Conservation (phyloP, 2,113 vertebrate species). For the Nipponia nippon region DNA sequence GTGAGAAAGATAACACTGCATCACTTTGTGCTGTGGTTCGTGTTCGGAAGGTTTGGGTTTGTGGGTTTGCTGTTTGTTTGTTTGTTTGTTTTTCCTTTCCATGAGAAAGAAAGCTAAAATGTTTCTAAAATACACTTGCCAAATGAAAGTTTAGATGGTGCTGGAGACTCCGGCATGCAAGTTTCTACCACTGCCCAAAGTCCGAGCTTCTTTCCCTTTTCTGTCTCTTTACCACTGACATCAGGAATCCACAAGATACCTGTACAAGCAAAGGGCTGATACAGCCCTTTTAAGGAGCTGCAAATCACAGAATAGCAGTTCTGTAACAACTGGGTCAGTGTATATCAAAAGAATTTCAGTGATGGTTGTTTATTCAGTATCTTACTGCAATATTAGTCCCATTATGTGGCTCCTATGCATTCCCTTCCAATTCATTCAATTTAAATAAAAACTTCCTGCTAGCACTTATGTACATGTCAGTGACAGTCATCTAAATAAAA, state of each 20-base stretch:
- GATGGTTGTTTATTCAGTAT: not conserved
- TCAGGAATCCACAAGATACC: not conserved
- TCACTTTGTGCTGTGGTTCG: not conserved
- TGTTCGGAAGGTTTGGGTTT: not conserved
- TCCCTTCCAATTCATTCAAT: not conserved
- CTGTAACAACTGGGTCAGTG: not conserved
- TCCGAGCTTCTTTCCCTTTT: not conserved
- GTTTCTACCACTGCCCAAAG: not conserved
- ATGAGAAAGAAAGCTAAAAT: not conserved
- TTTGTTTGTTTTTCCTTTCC: not conserved
- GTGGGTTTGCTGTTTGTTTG: not conserved
- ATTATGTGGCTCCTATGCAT: not conserved
- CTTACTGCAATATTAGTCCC: not conserved
- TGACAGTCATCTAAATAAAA: slow-evolving; percentile 37
- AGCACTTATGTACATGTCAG: not conserved
- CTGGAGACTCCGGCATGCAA: not conserved
- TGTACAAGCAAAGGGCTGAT: not conserved
- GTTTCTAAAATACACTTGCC: not conserved
- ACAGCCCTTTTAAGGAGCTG: not conserved
- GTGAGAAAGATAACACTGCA: slow-evolving; percentile 40
- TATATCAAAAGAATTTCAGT: not conserved
- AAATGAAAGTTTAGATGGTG: not conserved
- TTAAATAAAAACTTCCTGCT: slow-evolving; percentile 28
- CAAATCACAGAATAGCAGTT: not conserved
- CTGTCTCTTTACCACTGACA: not conserved